Base-by-base conservation (phyloP, 2,797 vertebrate genomes). In the Ctenochaetus hawaiiensis region DNA sequence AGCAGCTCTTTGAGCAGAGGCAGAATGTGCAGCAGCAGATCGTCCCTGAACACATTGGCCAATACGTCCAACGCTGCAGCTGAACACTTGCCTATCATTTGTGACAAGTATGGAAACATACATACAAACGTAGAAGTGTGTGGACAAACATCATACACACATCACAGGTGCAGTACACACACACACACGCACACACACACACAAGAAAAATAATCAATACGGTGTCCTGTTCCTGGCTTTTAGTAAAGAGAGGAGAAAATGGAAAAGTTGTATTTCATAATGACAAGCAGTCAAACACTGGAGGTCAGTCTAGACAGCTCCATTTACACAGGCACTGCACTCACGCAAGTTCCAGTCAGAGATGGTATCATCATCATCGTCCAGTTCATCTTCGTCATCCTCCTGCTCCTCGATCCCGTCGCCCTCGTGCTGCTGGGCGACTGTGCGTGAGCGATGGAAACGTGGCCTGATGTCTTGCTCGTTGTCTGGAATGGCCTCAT, bases 341-440 rank as follows among this genome's bases (percentile, higher is more conserved):
- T 91, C 95, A 99, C 98, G 96, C 89, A 99, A 93, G 94, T 99
- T 99, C 98, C 97, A 99, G 87, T 99, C 97, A 67, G 98, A 98
- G 92, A 99, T 97, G 4, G 97, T 96, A 62, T 99, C 97, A 34
- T 99, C 97, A 11, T 99, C 97, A 23, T 99, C 98, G 45, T 99
- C 97, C 87, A 98, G 94, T 48, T 98, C 97, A 9, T 98, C 97
- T 44, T 97, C 96, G 16, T 98, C 97, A 0, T 98, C 97, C 0
- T 97, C 96, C 0, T 97, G 97, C 1, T 97, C 96, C 66, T 97
- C 97, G 61, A 97, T 97, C 87, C 96, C 96, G 6, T 97, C 96
- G 53, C 96, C 97, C 71, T 98, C 98, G 14, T 98, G 98, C 77
- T 98, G 96, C 87, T 99, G 97, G 76, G 97, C 97, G 11, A 99